Conservation (phyloP, 2,113 vertebrate genomes). For the Clarias gariepinus region DNA sequence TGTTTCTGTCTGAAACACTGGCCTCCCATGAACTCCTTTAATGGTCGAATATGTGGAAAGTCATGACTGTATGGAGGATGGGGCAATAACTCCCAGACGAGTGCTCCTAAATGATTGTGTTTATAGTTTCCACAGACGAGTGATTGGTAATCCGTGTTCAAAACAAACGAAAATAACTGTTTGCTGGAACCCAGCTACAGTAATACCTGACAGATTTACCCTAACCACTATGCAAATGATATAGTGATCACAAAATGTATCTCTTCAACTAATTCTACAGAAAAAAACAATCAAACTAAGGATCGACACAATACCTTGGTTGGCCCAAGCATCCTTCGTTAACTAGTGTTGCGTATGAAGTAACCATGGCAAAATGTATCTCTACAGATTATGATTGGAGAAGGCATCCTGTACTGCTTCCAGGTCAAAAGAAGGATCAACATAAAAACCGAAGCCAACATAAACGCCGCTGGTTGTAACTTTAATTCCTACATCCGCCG, state of each 20-base stretch:
- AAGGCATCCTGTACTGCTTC: slow-evolving; percentile 96
- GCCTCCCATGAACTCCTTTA: too few species aligned
- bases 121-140: too few species aligned
- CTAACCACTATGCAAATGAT: neutral
- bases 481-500: slow-evolving; percentile 98
- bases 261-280: neutral
- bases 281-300: neutral
- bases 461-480: slow-evolving; percentile 96
- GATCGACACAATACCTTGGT: neutral
- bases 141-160: too few species aligned
- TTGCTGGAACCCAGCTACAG: neutral
- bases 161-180: neutral
- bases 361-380: slow-evolving; percentile 42
- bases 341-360: neutral
- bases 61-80: too few species aligned
- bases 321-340: neutral
- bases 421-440: slow-evolving; percentile 77
- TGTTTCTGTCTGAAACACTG: too few species aligned
- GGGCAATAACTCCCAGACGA: too few species aligned
- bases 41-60: too few species aligned
- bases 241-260: neutral
- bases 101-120: too few species aligned
- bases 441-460: slow-evolving; percentile 85
- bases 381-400: slow-evolving; percentile 94
- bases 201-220: neutral